Evolutionary conservation across 2,888 invertebrate species (phyloP).

Genomic region (Leucoma salicis): DNA sequence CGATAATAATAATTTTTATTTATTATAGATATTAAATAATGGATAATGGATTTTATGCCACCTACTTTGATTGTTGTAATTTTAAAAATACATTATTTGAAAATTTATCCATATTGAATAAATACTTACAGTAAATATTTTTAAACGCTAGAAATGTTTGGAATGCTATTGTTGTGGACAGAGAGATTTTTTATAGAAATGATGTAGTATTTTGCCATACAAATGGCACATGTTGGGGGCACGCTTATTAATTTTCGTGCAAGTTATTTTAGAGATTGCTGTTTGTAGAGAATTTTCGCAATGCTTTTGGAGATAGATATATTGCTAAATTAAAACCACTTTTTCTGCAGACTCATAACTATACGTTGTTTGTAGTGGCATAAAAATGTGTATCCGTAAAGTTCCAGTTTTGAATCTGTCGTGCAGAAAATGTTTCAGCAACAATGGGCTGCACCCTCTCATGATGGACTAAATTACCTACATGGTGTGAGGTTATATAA

Average conservation of each 20-base stretch:
- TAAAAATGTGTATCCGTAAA: no score
- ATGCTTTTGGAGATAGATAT: neutral
- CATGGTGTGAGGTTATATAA: no score
- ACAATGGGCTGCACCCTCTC: no score
- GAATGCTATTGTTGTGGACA: neutral
- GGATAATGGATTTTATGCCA: slow-evolving; percentile 1
- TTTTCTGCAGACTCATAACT: slow-evolving; percentile 16
- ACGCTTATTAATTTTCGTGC: slow-evolving; percentile 1
- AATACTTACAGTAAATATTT: neutral
- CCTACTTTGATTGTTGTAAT: slow-evolving; percentile 5
- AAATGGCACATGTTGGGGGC: slow-evolving; percentile 8
- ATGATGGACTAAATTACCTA: no score
- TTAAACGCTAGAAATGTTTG: slow-evolving; percentile 2
- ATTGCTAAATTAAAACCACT: slow-evolving; percentile 23
- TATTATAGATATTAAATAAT: neutral
- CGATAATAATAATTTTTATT: no score
- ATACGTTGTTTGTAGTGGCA: no score
- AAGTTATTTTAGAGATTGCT: slow-evolving; percentile 2
- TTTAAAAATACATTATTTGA: slow-evolving; percentile 2
- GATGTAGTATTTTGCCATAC: slow-evolving; percentile 5
- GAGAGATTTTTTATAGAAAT: neutral
- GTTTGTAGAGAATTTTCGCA: slow-evolving; percentile 5
- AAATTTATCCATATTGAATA: neutral
- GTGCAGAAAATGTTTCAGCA: no score
- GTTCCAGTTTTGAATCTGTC: no score